These are phyloP conservation scores for Hapalemur alaotrensis DNA, from an alignment of 2,797 vertebrate species.

Conservation along the genomic window DNA sequence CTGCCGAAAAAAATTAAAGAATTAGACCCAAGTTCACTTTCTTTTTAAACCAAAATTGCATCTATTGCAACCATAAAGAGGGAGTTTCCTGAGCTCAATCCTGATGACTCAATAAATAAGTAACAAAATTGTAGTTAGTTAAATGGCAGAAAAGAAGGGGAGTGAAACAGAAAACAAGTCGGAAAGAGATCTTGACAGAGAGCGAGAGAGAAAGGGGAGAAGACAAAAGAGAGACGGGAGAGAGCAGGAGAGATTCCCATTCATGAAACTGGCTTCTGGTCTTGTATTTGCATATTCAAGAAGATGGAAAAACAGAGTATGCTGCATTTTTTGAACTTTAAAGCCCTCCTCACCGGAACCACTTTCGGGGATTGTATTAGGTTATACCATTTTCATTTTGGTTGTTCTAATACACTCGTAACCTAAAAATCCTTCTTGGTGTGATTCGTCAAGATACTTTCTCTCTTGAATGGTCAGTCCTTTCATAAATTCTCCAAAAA, in stretches of 20 bases:
- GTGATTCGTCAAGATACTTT: not conserved
- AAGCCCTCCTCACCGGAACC: not conserved
- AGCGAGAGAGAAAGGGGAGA: not conserved
- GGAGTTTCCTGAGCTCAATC: not conserved
- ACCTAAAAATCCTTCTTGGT: not conserved
- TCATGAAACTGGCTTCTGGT: not conserved
- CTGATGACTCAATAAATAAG: not conserved
- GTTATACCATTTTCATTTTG: not conserved
- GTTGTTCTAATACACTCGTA: not conserved
- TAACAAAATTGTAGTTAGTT: not conserved
- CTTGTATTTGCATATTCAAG: not conserved
- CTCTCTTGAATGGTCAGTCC: not conserved
- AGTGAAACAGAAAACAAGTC: not conserved
- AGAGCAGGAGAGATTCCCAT: not conserved
- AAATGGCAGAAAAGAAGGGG: not conserved
- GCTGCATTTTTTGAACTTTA: not conserved
- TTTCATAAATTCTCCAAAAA: not conserved
- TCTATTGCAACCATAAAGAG: not conserved
- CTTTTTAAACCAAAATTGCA: not conserved
- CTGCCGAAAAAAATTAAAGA: slow-evolving; percentile 82
- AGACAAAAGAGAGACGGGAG: not conserved
- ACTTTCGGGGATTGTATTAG: not conserved
- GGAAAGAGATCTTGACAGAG: not conserved
- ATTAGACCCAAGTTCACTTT: not conserved
- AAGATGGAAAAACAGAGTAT: not conserved